Evolutionary conservation across 2,797 vertebrate species (phyloP), one percentile per base, ranked within the genome.

Genomic region (Odontamblyopus rebecca): DNA sequence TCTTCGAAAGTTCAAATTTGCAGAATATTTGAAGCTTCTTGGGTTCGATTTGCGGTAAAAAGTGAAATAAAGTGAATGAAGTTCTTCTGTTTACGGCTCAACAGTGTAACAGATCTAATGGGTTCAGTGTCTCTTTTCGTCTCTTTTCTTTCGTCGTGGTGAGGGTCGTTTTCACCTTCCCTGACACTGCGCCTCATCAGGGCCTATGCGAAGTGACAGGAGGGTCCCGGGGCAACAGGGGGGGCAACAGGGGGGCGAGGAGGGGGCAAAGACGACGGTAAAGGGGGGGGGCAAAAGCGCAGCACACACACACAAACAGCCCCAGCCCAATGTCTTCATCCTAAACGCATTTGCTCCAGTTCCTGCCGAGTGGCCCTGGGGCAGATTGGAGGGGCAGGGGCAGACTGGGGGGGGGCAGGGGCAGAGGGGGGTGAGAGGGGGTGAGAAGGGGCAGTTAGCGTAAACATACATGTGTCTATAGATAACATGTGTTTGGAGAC

Each of bases 261-360:
- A n/a, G 9, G 57, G 23, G 26, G 56, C 1, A 41, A 41, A 5
- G 48, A 18, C 15, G 16, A 18, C 1, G 48, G 16, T 19, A 53
- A 5, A 23, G 23, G 18, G 15, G 48, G 16, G 50, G 50, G 50
- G 50, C 50, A 19, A 54, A 54, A 60, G 44, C 62, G 11, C 35
- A 64, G 41, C 38, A 69, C 26, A 76, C 44, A 70, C 29, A 60
- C 35, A 73, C 61, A 54, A 2, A 67, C 54, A 38, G 15, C 5
- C 89, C 86, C 81, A 84, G 88, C 85, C 83, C 83, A 81, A 77
- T 84, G 85, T 96, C 94, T 95, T 96, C 97, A 97, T 96, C 95
- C 96, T 95, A 96, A 97, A 97, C 94, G 94, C 95, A 95, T 98
- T 98, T 98, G 96, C 96, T 97, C 96, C 92, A 98, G 95, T 97